Percentiles rank a stretch among this genome's conserved stretches.
Evolutionary conservation across 2,888 invertebrate genomes (phyloP).

Genomic region (Caenorhabditis doughertyi): DNA sequence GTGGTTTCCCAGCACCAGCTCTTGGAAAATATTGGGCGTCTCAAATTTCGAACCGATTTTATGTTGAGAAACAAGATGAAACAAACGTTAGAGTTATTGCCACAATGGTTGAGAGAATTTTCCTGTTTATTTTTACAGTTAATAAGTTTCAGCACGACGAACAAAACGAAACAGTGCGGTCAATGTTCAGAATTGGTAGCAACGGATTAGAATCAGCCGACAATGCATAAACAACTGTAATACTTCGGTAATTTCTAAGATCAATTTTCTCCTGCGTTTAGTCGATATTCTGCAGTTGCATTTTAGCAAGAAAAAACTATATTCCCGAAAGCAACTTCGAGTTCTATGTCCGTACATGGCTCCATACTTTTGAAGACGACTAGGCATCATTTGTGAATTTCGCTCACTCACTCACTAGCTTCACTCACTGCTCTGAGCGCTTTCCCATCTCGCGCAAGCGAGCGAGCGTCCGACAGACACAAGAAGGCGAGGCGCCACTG

Average conservation of each 20-base stretch:
- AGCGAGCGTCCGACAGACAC: constrained; percentile 29
- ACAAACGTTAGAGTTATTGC: constrained; percentile 22
- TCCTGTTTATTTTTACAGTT: not conserved
- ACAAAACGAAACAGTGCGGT: not conserved
- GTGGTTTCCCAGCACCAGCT: constrained; percentile 56
- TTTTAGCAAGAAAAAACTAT: too few relatives aligned
- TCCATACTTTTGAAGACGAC: not conserved
- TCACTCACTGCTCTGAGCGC: constrained; percentile 36
- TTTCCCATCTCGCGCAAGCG: constrained; percentile 19
- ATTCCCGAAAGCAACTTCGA: too few relatives aligned
- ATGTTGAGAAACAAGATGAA: constrained; percentile 36
- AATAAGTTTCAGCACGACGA: constrained; percentile 4
- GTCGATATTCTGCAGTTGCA: too few relatives aligned
- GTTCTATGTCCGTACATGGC: not conserved
- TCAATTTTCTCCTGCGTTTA: too few relatives aligned
- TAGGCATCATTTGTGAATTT: constrained; percentile 11
- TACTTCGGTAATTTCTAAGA: too few relatives aligned
- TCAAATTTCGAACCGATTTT: constrained; percentile 54
- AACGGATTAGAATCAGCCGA: constrained; percentile 20
- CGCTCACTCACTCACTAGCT: constrained; percentile 31
- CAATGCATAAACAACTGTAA: not conserved
- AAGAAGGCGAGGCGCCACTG: constrained; percentile 36
- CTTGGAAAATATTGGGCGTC: constrained; percentile 52
- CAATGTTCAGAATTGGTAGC: constrained; percentile 21
- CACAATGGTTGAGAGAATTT: constrained; percentile 1